Evolutionary conservation across 1,140 invertebrate species (phyloP), one percentile per base, ranked within the genome.

Genomic region (Orussus abietinus): DNA sequence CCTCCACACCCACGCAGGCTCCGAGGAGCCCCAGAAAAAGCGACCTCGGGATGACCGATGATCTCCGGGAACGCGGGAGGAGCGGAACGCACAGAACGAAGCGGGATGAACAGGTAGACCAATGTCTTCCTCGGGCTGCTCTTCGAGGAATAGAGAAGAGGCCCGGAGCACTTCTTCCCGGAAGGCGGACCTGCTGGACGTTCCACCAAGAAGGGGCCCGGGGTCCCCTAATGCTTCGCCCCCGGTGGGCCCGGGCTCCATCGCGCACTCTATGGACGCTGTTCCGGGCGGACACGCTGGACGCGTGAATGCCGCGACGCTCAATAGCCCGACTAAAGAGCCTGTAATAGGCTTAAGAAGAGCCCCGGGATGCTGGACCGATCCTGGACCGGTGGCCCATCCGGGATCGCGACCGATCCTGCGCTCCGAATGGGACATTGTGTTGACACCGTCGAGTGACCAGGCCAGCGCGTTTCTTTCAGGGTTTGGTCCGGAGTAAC

Each of bases 11-110:
- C n/a, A n/a, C n/a, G n/a, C n/a, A n/a, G n/a, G n/a, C n/a, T n/a
- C n/a, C n/a, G n/a, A n/a, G n/a, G 32, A 4, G 45, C 39, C 43
- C 35, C 48, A 58, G 30, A 55, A 59, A 64, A 64, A 64, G 57
- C 54, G 49, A 49, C 55, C 40, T 20, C 33, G 38, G 58, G 57
- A 66, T 69, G 68, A 71, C 62, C 66, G 68, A 71, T 71, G 61
- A 66, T 53, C 44, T 38, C 47, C 29, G 41, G 30, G 53, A 45
- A 15, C 25, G 21, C 25, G 26, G 17, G 7, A 25, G 25, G 11
- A n/a, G 12, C 26, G 21, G 28, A 20, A 17, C 11, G 14, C 17
- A 47, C 30, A 42, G 37, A 44, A 42, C 14, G 35, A 33, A 36
- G 40, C 41, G 18, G 20, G 31, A 37, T 40, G 51, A 57, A 58